Conservation (phyloP, 1,140 invertebrate species). For the Octopus bimaculoides region DNA sequence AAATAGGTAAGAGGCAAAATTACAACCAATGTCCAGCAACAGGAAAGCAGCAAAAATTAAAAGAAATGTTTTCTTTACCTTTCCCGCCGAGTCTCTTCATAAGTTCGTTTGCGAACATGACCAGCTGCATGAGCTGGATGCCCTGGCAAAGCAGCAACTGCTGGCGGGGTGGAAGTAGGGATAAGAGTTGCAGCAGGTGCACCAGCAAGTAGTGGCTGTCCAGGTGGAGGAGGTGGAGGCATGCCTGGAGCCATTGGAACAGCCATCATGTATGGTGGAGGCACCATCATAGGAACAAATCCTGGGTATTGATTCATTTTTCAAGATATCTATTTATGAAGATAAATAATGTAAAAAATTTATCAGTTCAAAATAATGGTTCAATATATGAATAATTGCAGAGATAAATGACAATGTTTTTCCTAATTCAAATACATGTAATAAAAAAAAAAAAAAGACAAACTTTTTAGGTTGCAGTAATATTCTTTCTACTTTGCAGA, state of each 20-base stretch:
- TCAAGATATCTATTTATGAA: not conserved
- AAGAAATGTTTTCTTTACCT: not conserved
- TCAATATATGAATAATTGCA: too few relatives aligned
- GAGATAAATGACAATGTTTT: too few relatives aligned
- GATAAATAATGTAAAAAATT: too few relatives aligned
- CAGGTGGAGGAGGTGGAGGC: constrained; percentile 22
- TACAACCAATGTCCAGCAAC: too few relatives aligned
- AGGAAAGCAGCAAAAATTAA: too few relatives aligned
- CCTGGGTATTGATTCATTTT: constrained; percentile 43
- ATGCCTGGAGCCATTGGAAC: constrained; percentile 26
- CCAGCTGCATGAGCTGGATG: constrained; percentile 21
- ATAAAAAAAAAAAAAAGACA: too few relatives aligned
- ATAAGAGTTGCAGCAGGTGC: not conserved
- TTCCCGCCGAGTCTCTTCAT: not conserved
- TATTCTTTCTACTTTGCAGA: too few relatives aligned
- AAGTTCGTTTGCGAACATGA: constrained; percentile 16
- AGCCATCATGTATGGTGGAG: constrained; percentile 46
- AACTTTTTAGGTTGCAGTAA: too few relatives aligned
- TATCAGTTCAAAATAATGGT: too few relatives aligned
- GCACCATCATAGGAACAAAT: constrained; percentile 50
- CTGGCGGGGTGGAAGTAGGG: not conserved
- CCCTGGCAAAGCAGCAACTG: constrained; percentile 1
- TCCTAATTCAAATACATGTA: too few relatives aligned
- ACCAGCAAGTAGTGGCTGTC: not conserved
- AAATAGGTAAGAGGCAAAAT: too few relatives aligned